These are phyloP conservation scores for Amphiprion ocellaris DNA, from an alignment of 2,113 vertebrate species.

Conservation along the genomic window DNA sequence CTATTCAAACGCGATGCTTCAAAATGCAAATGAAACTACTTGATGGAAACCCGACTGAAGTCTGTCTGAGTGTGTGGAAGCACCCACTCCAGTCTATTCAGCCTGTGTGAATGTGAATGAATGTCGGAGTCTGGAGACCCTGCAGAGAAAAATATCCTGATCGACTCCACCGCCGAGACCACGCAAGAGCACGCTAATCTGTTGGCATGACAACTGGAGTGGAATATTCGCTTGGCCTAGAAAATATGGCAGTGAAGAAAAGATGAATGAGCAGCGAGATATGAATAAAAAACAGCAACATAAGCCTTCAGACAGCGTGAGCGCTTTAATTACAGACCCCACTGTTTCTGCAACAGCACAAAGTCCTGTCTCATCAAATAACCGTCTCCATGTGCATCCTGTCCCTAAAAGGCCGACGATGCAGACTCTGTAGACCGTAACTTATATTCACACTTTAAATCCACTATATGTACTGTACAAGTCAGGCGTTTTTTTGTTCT, in stretches of 20 bases:
- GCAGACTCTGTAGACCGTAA: not conserved
- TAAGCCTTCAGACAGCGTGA: constrained; percentile 48
- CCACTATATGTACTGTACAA: constrained; percentile 8
- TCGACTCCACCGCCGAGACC: constrained; percentile 45
- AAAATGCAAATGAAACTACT: too few relatives aligned
- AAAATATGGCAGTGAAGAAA: constrained; percentile 80
- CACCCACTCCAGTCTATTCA: constrained; percentile 1
- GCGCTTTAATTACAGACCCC: constrained; percentile 54
- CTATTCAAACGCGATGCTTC: too few relatives aligned
- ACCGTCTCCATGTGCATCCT: constrained; percentile 13
- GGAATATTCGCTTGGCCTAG: constrained; percentile 80
- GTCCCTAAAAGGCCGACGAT: constrained; percentile 26
- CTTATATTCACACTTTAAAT: constrained; percentile 20
- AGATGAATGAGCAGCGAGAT: constrained; percentile 77
- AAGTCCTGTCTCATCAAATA: constrained; percentile 34
- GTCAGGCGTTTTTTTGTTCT: constrained; percentile 18
- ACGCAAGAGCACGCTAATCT: constrained; percentile 75
- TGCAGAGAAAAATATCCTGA: constrained; percentile 34
- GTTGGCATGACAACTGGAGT: constrained; percentile 81
- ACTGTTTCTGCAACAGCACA: constrained; percentile 32
- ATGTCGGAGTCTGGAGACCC: constrained; percentile 43
- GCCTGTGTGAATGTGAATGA: constrained; percentile 35
- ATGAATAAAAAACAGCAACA: constrained; percentile 55
- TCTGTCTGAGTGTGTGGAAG: not conserved
- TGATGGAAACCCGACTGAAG: too few relatives aligned